Base-by-base conservation (phyloP, 2,113 vertebrate species). In the Mormyrus lacerda region DNA sequence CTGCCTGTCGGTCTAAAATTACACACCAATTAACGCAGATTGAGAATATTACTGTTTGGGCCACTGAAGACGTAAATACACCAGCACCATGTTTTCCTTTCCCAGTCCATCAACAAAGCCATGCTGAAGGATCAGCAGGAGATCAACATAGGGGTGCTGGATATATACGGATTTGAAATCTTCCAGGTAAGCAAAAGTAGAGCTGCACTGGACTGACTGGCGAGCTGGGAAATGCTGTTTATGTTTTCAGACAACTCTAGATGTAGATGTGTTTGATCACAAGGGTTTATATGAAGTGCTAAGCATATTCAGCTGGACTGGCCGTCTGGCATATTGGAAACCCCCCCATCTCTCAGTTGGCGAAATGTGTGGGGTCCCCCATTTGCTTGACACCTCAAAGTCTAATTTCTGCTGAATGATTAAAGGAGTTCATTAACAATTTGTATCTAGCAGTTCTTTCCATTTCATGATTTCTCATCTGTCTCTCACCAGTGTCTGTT, bases 91-190 rank as follows among this genome's bases (percentile, higher is more conserved):
- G 24, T 9, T 73, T 61, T 88, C 35, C 84, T 90, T 88, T 51
- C 92, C 90, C 94, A 99, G 98, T 97, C 98, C 31, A 98, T 99
- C 93, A 99, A 99, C 93, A 99, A 97, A 93, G 98, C 98, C 47
- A 97, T 99, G 96, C 96, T 98, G 93, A 99, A 99, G 91, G 96
- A 98, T 90, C 96, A 97, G 2, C 96, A 99, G 93, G 98, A 99
- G 90, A 96, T 98, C 84, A 99, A 98, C 91, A 95, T 99, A 0
- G 98, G 98, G 0, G 98, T 99, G 84, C 93, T 99, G 90, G 98
- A 99, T 93, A 99, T 99, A 93, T 99, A 99, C 53, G 98, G 98
- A 93, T 99, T 99, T 96, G 98, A 99, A 95, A 99, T 99, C 93
- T 99, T 99, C 93, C 98, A 98, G 94, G 98, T 99, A 94, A 93